Conservation (phyloP, 2,888 invertebrate genomes). For the Lordiphosa andalusiaca region DNA sequence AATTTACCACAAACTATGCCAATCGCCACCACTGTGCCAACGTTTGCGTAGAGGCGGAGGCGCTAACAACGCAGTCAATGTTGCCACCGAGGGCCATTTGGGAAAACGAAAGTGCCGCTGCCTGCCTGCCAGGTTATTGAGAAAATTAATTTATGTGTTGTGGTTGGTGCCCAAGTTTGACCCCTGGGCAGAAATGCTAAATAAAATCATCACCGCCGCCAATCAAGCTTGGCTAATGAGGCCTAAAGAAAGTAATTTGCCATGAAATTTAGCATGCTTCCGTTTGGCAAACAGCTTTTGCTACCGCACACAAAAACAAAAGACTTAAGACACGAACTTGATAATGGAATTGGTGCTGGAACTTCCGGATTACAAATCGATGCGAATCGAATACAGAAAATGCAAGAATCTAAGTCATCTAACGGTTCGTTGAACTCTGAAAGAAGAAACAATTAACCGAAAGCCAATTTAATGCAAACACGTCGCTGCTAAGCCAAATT, state of each 20-base stretch:
- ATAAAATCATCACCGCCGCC: constrained; percentile 14
- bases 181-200: constrained; percentile 14
- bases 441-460: constrained; percentile 56
- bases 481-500: constrained; percentile 42
- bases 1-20: not conserved
- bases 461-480: constrained; percentile 48
- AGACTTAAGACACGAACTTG: constrained; percentile 65
- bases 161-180: constrained; percentile 15
- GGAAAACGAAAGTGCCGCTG: constrained; percentile 57
- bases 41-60: constrained; percentile 24
- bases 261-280: constrained; percentile 46
- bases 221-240: constrained; percentile 16
- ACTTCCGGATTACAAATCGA: constrained; percentile 56
- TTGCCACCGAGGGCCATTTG: constrained; percentile 48
- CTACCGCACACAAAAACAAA: constrained; percentile 58
- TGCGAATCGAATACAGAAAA: constrained; percentile 30
- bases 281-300: constrained; percentile 31
- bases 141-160: constrained; percentile 31
- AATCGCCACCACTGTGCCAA: constrained; percentile 12
- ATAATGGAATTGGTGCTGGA: constrained; percentile 28
- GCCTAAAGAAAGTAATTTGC: constrained; percentile 31
- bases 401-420: constrained; percentile 36
- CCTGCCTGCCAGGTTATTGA: constrained; percentile 6
- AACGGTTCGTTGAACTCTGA: constrained; percentile 56
- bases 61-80: constrained; percentile 47